A percentile compares a stretch with the other conserved stretches of the same genome.
These are phyloP conservation scores for Micromys minutus DNA, from an alignment of 2,113 vertebrate species.

Conservation along the genomic window DNA sequence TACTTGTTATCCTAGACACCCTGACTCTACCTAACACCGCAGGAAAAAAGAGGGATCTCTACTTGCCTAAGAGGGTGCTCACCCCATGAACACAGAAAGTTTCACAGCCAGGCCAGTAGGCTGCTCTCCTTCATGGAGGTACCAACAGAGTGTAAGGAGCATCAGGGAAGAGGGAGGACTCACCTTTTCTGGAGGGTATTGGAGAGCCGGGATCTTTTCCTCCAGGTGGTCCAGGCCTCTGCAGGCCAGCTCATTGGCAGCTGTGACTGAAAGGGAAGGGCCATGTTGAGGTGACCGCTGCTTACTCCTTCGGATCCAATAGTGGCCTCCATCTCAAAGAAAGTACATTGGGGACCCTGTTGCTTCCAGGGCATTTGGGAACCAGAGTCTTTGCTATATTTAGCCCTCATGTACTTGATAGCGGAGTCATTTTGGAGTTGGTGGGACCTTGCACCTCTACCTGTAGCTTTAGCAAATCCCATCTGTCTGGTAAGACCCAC, in stretches of 20 bases:
- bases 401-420: not conserved
- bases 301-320: not conserved
- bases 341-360: not conserved
- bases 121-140: not conserved
- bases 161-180: not conserved
- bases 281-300: not conserved
- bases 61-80: not conserved
- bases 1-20: not conserved
- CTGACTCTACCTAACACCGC: not conserved
- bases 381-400: not conserved
- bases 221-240: slow-evolving; percentile 88
- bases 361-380: not conserved
- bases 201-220: slow-evolving; percentile 89
- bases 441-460: fast-evolving
- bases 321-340: not conserved
- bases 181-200: slow-evolving; percentile 87
- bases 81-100: not conserved
- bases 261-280: slow-evolving; percentile 81
- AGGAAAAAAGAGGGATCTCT: not conserved
- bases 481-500: not conserved
- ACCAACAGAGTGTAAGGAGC: not conserved
- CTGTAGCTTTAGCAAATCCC: not conserved
- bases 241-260: slow-evolving; percentile 87
- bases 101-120: fast-evolving
- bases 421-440: fast-evolving